Conservation (phyloP, 53 echinoderm and acorn worm species). For the Antedon mediterranea region DNA sequence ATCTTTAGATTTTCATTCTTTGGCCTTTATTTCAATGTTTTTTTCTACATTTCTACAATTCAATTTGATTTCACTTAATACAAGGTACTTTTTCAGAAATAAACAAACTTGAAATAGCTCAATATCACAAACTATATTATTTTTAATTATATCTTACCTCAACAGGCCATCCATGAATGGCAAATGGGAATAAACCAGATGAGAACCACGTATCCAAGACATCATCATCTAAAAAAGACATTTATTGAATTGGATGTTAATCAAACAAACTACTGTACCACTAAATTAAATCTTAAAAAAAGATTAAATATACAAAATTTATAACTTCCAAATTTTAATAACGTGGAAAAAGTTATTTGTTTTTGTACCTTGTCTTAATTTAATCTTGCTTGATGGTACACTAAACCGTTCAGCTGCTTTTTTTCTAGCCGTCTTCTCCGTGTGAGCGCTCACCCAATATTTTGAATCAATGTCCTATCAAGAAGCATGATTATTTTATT, state of each 20-base stretch:
- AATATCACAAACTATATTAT: no score
- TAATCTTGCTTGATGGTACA: conserved; percentile 57
- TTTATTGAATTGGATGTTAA: background rate
- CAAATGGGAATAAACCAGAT: conserved; percentile 85
- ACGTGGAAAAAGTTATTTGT: no score
- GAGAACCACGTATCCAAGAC: conserved; percentile 98
- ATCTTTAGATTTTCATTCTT: no score
- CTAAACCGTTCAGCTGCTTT: conserved; percentile 63
- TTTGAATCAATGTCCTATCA: conserved; percentile 38
- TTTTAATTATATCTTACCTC: no score
- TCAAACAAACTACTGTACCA: background rate
- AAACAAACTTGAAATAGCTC: no score
- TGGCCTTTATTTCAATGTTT: no score
- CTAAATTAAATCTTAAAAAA: background rate
- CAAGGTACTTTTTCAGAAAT: no score
- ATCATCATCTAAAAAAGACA: conserved; percentile 57
- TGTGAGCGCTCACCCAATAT: conserved; percentile 67
- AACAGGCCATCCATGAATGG: conserved; percentile 95
- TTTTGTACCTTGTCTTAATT: conserved; percentile 60
- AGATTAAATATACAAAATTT: background rate
- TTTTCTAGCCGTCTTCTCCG: conserved; percentile 43
- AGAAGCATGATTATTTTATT: background rate
- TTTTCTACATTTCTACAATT: no score
- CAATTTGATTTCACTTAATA: no score
- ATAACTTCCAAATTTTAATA: no score